Percentiles rank a stretch among this genome's conserved stretches.
Evolutionary conservation across 2,113 vertebrate species (phyloP).

Genomic region (Seriola aureovittata): DNA sequence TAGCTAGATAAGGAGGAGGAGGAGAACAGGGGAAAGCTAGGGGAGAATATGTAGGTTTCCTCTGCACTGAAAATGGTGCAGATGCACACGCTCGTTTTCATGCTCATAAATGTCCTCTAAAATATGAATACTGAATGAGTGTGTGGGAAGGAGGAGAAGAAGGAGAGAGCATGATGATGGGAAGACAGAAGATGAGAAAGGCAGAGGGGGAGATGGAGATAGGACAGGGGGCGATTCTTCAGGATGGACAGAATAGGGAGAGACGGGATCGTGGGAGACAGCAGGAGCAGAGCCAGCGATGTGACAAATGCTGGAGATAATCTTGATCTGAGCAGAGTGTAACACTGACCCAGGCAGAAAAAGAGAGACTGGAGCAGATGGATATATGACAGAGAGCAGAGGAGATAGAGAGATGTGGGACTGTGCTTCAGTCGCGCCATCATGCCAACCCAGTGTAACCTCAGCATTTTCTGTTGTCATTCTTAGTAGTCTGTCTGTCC

Average conservation of each 20-base stretch:
- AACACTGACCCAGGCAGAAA: constrained; percentile 69
- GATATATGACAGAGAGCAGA: constrained; percentile 55
- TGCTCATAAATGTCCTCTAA: constrained; percentile 74
- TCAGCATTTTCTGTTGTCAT: constrained; percentile 36
- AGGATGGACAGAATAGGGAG: constrained; percentile 55
- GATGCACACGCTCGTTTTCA: constrained; percentile 69
- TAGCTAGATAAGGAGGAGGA: constrained; percentile 72
- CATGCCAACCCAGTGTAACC: constrained; percentile 38
- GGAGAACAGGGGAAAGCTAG: constrained; percentile 38
- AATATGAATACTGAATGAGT: constrained; percentile 81
- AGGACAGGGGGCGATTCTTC: constrained; percentile 52
- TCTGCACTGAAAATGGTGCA: constrained; percentile 73
- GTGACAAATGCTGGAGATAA: constrained; percentile 64
- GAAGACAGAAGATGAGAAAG: constrained; percentile 57
- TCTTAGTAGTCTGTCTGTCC: constrained; percentile 31
- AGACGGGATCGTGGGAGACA: constrained; percentile 46
- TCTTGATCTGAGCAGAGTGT: constrained; percentile 62
- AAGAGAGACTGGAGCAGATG: constrained; percentile 73
- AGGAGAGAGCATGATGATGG: constrained; percentile 64
- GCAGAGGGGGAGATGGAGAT: constrained; percentile 46
- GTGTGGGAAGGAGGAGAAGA: constrained; percentile 72
- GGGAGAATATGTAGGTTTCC: constrained; percentile 76
- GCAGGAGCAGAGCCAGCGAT: constrained; percentile 52
- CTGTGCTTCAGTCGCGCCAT: constrained; percentile 30
- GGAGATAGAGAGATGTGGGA: constrained; percentile 53